phyloP scores from a whole-genome alignment of 2,797 vertebrate species.

The Varecia variegata region DNA sequence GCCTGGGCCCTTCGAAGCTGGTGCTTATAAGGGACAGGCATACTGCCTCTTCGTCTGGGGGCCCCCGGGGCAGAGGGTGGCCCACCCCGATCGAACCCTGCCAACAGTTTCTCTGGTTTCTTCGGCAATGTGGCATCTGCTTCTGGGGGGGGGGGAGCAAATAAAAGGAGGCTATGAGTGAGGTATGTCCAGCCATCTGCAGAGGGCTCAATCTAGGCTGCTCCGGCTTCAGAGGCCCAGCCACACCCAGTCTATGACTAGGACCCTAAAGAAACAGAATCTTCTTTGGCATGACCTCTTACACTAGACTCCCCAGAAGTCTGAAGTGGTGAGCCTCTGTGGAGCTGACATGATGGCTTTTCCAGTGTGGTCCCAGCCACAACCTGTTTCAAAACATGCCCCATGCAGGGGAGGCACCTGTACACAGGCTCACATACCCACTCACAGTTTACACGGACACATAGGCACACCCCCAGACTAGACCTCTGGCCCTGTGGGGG shows the following conservation, averaged over 20 bases:
- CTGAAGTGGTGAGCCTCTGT: not conserved
- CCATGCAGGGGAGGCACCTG: not conserved
- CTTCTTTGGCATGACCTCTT: not conserved
- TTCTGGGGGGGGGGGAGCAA: conserved; percentile 54
- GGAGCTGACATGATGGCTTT: not conserved
- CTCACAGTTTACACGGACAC: conserved; percentile 18
- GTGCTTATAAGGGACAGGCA: conserved; percentile 93
- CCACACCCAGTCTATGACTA: not conserved
- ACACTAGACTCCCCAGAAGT: not conserved
- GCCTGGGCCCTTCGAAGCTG: conserved; percentile 90
- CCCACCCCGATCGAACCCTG: conserved; percentile 54
- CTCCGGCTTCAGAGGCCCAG: not conserved
- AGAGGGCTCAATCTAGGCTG: not conserved
- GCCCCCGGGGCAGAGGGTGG: conserved; percentile 69
- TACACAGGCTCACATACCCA: conserved; percentile 18
- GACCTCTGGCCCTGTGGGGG: not conserved
- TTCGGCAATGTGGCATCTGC: conserved; percentile 68
- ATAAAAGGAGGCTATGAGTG: conserved; percentile 45
- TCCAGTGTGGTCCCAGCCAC: not conserved
- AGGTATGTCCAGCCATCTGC: not conserved
- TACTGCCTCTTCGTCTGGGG: conserved; percentile 91
- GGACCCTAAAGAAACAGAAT: conserved; percentile 1
- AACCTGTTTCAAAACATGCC: conserved; percentile 28
- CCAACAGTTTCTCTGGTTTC: conserved; percentile 76
- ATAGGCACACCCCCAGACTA: conserved; percentile 19